A percentile compares a stretch with the other conserved stretches of the same genome.
These are phyloP conservation scores for Notothenia coriiceps DNA, from an alignment of 2,113 vertebrate genomes.

Conservation along the genomic window DNA sequence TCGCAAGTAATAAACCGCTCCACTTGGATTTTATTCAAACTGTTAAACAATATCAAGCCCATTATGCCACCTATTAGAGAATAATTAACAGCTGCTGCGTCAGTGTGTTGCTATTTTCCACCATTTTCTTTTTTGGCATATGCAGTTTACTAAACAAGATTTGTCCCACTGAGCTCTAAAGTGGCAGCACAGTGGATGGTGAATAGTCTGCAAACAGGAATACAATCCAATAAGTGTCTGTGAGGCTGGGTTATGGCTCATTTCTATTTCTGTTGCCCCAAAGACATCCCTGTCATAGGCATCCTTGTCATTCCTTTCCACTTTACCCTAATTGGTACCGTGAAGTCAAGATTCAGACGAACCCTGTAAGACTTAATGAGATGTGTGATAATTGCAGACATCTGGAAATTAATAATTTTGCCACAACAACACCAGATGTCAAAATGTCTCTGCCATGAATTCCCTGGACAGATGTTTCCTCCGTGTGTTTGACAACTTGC, in stretches of 20 bases:
- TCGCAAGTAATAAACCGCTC: constrained; percentile 23
- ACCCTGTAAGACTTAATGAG: not conserved
- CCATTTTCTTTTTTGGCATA: constrained; percentile 4
- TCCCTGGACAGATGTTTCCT: constrained; percentile 27
- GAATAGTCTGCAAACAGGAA: constrained; percentile 36
- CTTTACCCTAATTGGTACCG: not conserved
- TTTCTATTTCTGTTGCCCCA: constrained; percentile 49
- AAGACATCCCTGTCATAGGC: constrained; percentile 32
- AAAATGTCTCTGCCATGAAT: not conserved
- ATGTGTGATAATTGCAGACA: not conserved
- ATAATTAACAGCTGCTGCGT: constrained; percentile 38
- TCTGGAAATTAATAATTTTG: not conserved
- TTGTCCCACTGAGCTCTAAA: constrained; percentile 38
- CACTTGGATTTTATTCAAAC: constrained; percentile 25
- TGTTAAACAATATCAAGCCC: constrained; percentile 22
- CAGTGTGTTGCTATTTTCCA: constrained; percentile 7
- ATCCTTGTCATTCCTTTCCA: constrained; percentile 3
- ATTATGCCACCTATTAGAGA: constrained; percentile 41
- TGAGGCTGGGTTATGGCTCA: constrained; percentile 50
- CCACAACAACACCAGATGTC: not conserved
- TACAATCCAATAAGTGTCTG: constrained; percentile 32
- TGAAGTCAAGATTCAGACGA: not conserved
- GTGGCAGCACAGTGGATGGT: constrained; percentile 29
- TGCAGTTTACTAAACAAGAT: constrained; percentile 19
- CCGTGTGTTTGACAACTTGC: constrained; percentile 17